Percentiles rank a stretch among this genome's conserved stretches.
Conservation (phyloP, 1,140 invertebrate species). For the Zaprionus camerounensis region DNA sequence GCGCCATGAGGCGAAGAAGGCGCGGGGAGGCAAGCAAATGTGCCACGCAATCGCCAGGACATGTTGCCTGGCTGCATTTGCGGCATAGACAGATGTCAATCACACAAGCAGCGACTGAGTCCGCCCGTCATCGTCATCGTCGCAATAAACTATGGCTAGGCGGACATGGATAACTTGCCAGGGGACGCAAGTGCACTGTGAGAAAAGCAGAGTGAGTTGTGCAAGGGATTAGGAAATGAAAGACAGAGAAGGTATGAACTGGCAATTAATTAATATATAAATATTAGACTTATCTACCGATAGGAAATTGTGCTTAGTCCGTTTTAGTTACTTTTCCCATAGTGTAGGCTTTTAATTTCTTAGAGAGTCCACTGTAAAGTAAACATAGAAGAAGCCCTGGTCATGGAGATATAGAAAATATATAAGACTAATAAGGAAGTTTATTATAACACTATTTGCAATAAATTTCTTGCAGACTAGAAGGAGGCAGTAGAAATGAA, state of each 20-base stretch:
- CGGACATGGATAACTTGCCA: constrained; percentile 21
- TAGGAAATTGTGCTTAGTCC: too few species aligned
- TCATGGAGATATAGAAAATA: too few species aligned
- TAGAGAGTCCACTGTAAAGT: too few species aligned
- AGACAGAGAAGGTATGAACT: background rate
- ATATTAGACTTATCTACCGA: background rate
- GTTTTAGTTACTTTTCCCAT: too few species aligned
- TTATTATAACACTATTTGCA: too few species aligned
- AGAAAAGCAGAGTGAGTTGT: background rate
- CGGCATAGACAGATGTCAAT: constrained; percentile 71
- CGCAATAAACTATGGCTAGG: constrained; percentile 11
- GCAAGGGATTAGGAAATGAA: too few species aligned
- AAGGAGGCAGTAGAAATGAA: too few species aligned
- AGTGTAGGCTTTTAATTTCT: too few species aligned
- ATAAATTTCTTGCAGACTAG: too few species aligned
- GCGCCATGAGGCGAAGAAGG: constrained; percentile 1
- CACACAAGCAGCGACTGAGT: constrained; percentile 42
- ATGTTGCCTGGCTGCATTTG: constrained; percentile 43
- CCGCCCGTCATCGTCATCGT: constrained; percentile 18
- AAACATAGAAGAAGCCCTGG: too few species aligned
- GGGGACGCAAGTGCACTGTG: constrained; percentile 22
- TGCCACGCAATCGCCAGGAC: constrained; percentile 64
- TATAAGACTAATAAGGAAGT: too few species aligned
- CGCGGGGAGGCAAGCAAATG: constrained; percentile 5
- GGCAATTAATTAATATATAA: background rate